A percentile compares a stretch with the other conserved stretches of the same genome.
These are phyloP conservation scores for Chionodraco myersi DNA, from an alignment of 2,113 vertebrate species.

Conservation along the genomic window DNA sequence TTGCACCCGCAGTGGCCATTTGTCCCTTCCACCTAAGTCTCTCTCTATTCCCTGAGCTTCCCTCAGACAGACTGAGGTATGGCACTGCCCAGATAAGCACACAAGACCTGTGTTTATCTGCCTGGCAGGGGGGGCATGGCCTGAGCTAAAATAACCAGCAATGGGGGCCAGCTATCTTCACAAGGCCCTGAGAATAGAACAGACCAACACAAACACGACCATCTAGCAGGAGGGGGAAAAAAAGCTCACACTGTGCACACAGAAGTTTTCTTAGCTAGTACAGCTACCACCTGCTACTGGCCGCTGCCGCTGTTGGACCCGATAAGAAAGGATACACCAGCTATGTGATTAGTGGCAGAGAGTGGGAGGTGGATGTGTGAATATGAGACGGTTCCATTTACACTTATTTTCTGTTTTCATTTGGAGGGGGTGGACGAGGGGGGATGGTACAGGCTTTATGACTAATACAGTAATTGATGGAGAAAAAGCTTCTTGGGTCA, in stretches of 20 bases:
- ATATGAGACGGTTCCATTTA: slow-evolving; percentile 72
- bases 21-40: slow-evolving; percentile 56
- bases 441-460: slow-evolving; percentile 64
- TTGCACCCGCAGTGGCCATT: slow-evolving; percentile 42
- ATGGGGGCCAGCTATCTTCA: slow-evolving; percentile 70
- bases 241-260: slow-evolving; percentile 60
- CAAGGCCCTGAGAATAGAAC: slow-evolving; percentile 64
- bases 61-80: slow-evolving; percentile 58
- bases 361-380: slow-evolving; percentile 68
- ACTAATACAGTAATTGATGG: slow-evolving; percentile 81
- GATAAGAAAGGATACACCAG: slow-evolving; percentile 70
- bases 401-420: slow-evolving; percentile 65
- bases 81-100: slow-evolving; percentile 70
- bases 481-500: slow-evolving; percentile 74
- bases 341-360: slow-evolving; percentile 57
- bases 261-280: slow-evolving; percentile 70
- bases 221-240: slow-evolving; percentile 14
- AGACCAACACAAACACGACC: slow-evolving; percentile 51
- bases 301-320: slow-evolving; percentile 61
- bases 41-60: slow-evolving; percentile 56
- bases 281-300: slow-evolving; percentile 72
- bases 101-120: slow-evolving; percentile 74
- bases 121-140: slow-evolving; percentile 60
- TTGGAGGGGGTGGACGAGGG: slow-evolving; percentile 21
- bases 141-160: slow-evolving; percentile 67